Evolutionary conservation across 2,888 invertebrate genomes (phyloP).

Genomic region (Lepidonotus clava): DNA sequence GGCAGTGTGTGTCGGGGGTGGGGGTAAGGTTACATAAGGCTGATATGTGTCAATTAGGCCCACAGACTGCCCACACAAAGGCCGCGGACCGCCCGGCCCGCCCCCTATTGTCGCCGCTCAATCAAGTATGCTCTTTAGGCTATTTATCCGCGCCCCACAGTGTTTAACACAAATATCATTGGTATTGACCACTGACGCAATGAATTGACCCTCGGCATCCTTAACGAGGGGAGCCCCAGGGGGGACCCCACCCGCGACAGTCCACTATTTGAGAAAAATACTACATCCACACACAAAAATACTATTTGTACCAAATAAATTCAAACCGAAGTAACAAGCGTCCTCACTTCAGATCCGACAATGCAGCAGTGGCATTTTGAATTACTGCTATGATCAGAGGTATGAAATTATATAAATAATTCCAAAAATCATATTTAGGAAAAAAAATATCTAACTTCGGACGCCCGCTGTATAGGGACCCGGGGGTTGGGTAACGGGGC

Average conservation of each 20-base stretch:
- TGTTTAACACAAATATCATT: conserved; percentile 48
- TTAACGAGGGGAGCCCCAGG: neutral
- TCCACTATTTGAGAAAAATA: neutral
- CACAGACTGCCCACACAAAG: neutral
- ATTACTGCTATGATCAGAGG: too few relatives aligned
- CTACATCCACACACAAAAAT: too few relatives aligned
- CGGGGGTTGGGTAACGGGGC: neutral
- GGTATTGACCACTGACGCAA: neutral
- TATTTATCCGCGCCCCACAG: conserved; percentile 26
- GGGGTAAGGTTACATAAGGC: neutral
- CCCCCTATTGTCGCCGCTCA: conserved; percentile 8
- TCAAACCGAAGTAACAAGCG: too few relatives aligned
- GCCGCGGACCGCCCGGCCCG: neutral
- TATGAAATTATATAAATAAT: too few relatives aligned
- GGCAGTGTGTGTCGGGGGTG: too few relatives aligned
- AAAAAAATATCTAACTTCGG: neutral
- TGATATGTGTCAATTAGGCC: conserved; percentile 2
- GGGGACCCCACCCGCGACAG: neutral
- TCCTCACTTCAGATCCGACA: too few relatives aligned
- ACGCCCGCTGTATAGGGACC: neutral
- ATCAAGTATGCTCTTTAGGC: conserved; percentile 45
- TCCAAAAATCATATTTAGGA: too few relatives aligned
- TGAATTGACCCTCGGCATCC: neutral
- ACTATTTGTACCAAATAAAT: too few relatives aligned
- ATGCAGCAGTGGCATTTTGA: too few relatives aligned